Conservation (phyloP, 2,797 vertebrate species). For the Tachyglossus aculeatus region DNA sequence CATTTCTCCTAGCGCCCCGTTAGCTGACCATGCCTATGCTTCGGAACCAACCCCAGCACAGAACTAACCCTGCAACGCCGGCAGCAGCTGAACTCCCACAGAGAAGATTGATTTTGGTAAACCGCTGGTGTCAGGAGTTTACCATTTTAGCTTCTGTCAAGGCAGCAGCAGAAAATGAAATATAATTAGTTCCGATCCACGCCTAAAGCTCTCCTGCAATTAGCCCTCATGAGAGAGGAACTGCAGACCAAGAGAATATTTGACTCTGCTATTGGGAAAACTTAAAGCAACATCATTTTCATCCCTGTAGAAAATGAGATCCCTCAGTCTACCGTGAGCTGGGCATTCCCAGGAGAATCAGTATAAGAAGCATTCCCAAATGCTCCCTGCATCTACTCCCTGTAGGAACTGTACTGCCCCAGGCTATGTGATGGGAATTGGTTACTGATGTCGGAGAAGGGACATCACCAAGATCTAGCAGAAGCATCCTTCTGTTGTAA, state of each 20-base stretch:
- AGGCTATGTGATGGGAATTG: not conserved
- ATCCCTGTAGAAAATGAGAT: too few relatives aligned
- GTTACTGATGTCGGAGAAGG: not conserved
- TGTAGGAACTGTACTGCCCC: not conserved
- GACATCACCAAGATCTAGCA: not conserved
- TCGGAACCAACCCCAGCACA: too few relatives aligned
- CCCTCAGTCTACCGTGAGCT: too few relatives aligned
- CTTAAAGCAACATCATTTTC: too few relatives aligned
- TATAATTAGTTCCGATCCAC: not conserved
- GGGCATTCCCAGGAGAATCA: too few relatives aligned
- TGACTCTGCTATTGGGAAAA: too few relatives aligned
- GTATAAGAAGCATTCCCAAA: not conserved
- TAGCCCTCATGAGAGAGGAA: not conserved
- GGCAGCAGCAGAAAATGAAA: not conserved
- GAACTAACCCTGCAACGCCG: too few relatives aligned
- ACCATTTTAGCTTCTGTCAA: accelerated
- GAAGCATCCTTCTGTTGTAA: not conserved
- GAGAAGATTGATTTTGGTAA: not conserved
- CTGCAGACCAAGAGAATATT: not conserved
- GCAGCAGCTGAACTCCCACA: too few relatives aligned
- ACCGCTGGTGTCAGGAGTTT: not conserved
- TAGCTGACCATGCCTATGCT: too few relatives aligned
- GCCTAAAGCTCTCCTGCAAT: accelerated
- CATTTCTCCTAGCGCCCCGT: too few relatives aligned
- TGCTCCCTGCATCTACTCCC: not conserved